Evolutionary conservation across 2,113 vertebrate species (phyloP), one percentile per base, ranked within the genome.

Genomic region (Prietella phreatophila): DNA sequence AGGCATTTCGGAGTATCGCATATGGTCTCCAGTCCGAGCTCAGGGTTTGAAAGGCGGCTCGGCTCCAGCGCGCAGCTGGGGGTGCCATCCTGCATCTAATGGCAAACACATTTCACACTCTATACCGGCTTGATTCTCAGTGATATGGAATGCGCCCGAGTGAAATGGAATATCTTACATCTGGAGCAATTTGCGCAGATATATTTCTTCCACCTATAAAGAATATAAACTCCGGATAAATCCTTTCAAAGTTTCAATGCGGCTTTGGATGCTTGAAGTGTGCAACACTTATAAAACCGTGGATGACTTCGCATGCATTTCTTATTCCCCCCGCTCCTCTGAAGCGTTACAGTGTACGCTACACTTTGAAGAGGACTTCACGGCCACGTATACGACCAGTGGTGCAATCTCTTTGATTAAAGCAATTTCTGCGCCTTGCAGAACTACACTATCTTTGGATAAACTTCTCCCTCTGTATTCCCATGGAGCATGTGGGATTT

Each of bases 101-200:
- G 95, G 95, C 94, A 96, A 96, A 97, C 96, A 97, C 94, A 96
- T 96, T 96, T 95, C 95, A 94, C 90, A 93, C 56, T 89, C 92
- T 91, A 93, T 91, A 92, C 93, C 94, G 87, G 94, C 92, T 90
- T 94, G 91, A 93, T 93, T 92, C 94, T 94, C 93, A 93, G 94
- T 89, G 90, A 86, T 90, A 89, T 90, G 94, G 95, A 95, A 95
- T 95, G 92, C 69, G 80, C 84, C 87, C 1, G 89, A 89, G 91
- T 92, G 87, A 92, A 84, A 61, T 85, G 92, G 93, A 92, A 92
- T 92, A 92, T 83, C 56, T 20, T n/a, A 39, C 83, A 58, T 75
- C 39, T 90, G 90, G 89, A 90, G 87, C 73, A 30, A 17, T 83
- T 79, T 76, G 14, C 27, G 60, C 82, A 82, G 33, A 78, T 61